Evolutionary conservation across 2,888 invertebrate species (phyloP).

Genomic region (Subacronicta megacephala): DNA sequence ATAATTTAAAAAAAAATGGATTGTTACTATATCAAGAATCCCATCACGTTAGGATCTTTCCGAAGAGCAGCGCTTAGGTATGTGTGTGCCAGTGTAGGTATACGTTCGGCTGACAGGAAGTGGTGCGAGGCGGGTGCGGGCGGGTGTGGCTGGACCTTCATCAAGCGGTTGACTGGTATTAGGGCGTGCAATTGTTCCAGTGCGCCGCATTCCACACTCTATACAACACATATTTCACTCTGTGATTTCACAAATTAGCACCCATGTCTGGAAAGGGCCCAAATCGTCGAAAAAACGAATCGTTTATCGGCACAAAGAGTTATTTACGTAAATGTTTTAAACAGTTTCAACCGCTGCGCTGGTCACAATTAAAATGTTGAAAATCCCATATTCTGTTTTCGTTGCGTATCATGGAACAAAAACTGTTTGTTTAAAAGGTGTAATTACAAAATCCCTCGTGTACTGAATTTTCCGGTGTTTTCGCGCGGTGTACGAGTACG

Average conservation of each 20-base stretch:
- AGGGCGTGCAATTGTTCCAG: constrained; percentile 85
- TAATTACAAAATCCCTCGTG: constrained; percentile 87
- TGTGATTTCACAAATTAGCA: constrained; percentile 86
- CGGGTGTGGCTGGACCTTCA: constrained; percentile 79
- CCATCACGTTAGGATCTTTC: constrained; percentile 5
- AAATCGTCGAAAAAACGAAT: constrained; percentile 58
- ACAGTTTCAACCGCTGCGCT: constrained; percentile 27
- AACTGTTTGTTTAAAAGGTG: constrained; percentile 81
- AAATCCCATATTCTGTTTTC: constrained; percentile 66
- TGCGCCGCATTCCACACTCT: constrained; percentile 81
- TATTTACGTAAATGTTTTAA: constrained; percentile 50
- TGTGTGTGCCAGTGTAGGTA: constrained; percentile 51
- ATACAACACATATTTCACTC: constrained; percentile 82
- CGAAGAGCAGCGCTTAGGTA: constrained; percentile 41
- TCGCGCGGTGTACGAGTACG: constrained; percentile 81
- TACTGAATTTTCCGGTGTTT: constrained; percentile 82
- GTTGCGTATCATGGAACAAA: constrained; percentile 73
- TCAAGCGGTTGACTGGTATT: constrained; percentile 89
- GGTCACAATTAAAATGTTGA: constrained; percentile 64
- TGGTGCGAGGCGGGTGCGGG: constrained; percentile 54
- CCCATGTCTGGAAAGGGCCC: constrained; percentile 67
- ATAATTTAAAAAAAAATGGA: no score
- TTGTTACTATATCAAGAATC: neutral
- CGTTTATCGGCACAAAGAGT: constrained; percentile 47
- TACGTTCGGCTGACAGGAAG: constrained; percentile 65